Conservation (phyloP, 2,888 invertebrate species). For the Agonum fuliginosum region DNA sequence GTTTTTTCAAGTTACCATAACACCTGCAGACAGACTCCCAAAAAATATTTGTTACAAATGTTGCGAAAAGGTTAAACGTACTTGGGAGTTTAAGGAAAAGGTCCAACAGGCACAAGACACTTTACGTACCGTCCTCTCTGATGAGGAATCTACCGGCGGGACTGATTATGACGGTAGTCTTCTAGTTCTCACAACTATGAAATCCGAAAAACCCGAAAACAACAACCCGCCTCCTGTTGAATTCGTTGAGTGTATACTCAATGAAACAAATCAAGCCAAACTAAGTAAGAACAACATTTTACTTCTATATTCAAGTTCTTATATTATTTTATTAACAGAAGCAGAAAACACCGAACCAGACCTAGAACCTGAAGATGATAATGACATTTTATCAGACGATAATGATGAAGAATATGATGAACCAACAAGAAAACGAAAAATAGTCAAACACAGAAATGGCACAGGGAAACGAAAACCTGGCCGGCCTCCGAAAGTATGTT, state of each 20-base stretch:
- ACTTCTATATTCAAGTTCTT: neutral
- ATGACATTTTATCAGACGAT: neutral
- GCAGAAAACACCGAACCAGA: conserved; percentile 2
- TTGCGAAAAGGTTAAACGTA: conserved; percentile 69
- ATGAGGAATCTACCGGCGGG: conserved; percentile 15
- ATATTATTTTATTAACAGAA: neutral
- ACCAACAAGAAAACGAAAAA: conserved; percentile 24
- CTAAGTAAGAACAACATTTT: neutral
- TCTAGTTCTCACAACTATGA: conserved; percentile 31
- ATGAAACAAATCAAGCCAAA: conserved; percentile 25
- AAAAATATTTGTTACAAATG: conserved; percentile 69
- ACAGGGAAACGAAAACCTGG: conserved; percentile 47
- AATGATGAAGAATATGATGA: conserved; percentile 15
- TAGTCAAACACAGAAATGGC: conserved; percentile 33
- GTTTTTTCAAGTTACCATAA: conserved; percentile 70
- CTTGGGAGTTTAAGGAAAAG: conserved; percentile 70
- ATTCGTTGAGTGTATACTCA: conserved; percentile 53
- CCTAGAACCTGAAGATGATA: conserved; percentile 14
- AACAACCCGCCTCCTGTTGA: conserved; percentile 52
- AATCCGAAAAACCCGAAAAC: conserved; percentile 48
- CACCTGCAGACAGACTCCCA: conserved; percentile 68
- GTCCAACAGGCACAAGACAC: conserved; percentile 71
- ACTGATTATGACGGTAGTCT: conserved; percentile 44
- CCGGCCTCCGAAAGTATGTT: conserved; percentile 47
- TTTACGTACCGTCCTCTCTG: conserved; percentile 60